phyloP scores from a whole-genome alignment of 2,113 vertebrate genomes.

The Campylomormyrus tamandua region DNA sequence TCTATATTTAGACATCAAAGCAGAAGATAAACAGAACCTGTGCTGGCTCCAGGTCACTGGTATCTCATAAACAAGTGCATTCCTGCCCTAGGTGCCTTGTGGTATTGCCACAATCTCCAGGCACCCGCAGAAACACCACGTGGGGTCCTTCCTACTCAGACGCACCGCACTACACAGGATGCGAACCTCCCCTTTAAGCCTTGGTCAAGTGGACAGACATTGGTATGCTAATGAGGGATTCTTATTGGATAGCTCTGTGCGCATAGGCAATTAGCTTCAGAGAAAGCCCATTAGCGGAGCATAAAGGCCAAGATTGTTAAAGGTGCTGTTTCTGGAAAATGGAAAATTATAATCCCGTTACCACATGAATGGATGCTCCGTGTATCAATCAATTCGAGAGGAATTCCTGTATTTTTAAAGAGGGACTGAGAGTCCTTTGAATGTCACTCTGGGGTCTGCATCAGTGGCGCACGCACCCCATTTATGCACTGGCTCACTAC shows the following conservation, averaged over 20 bases:
- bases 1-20: background rate
- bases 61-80: background rate
- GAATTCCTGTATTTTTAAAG: background rate
- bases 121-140: background rate
- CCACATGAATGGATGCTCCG: background rate
- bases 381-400: background rate
- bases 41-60: background rate
- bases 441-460: background rate
- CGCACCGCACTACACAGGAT: background rate
- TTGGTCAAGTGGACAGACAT: constrained; percentile 16
- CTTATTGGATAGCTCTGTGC: background rate
- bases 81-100: background rate
- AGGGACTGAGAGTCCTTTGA: background rate
- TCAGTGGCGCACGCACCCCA: background rate
- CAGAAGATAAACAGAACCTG: background rate
- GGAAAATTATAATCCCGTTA: constrained; percentile 7
- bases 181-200: background rate
- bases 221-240: constrained; percentile 10
- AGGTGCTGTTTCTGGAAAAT: constrained; percentile 13
- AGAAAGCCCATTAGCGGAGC: background rate
- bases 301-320: background rate
- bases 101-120: no score
- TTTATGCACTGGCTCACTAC: background rate
- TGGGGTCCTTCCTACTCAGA: background rate
- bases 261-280: constrained; percentile 1